These are phyloP conservation scores for Arctocebus calabarensis DNA, from an alignment of 2,797 vertebrate genomes.

Conservation along the genomic window DNA sequence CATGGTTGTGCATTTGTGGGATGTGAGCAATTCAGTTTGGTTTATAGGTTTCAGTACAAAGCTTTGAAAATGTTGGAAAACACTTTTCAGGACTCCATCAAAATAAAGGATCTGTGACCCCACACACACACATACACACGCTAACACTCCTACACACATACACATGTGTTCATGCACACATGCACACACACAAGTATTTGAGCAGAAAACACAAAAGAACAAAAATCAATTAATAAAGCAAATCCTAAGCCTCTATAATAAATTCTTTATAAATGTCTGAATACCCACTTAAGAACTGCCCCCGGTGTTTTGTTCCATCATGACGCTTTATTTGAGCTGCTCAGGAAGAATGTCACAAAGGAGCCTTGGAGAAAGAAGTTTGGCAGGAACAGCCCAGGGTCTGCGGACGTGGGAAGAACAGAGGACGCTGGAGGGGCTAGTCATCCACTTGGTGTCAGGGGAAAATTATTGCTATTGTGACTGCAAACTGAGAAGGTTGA, in stretches of 20 bases:
- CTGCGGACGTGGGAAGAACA: background rate
- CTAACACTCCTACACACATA: background rate
- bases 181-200: background rate
- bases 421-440: constrained; percentile 24
- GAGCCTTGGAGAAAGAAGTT: constrained; percentile 61
- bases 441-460: constrained; percentile 67
- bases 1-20: background rate
- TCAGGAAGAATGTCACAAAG: constrained; percentile 66
- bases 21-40: background rate
- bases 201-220: constrained; percentile 57
- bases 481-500: constrained; percentile 64
- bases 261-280: constrained; percentile 66
- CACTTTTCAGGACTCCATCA: constrained; percentile 18
- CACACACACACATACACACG: too few relatives aligned
- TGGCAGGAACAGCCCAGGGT: constrained; percentile 27
- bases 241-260: constrained; percentile 29
- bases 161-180: too few relatives aligned
- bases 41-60: constrained; percentile 54
- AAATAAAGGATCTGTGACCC: background rate
- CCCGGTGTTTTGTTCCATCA: constrained; percentile 54
- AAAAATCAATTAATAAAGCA: constrained; percentile 73
- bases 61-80: constrained; percentile 63
- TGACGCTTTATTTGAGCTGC: constrained; percentile 67
- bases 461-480: constrained; percentile 75
- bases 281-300: constrained; percentile 55